Evolutionary conservation across 2,888 invertebrate species (phyloP).

Genomic region (Aphrophora alni): DNA sequence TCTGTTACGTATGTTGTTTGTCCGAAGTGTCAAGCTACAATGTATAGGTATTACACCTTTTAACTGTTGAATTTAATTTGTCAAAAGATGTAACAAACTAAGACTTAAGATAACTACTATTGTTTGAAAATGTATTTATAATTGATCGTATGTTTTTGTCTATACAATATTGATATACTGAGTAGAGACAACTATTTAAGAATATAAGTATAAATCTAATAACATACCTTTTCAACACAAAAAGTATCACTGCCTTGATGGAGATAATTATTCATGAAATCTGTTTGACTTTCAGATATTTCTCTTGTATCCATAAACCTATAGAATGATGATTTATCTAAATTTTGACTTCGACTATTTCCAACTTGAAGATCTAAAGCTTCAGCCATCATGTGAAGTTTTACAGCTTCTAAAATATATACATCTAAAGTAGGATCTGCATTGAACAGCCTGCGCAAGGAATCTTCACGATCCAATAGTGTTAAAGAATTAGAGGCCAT

Average conservation of each 20-base stretch:
- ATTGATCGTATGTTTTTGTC: too few relatives aligned
- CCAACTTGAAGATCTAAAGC: conserved; percentile 55
- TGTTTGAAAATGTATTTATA: too few relatives aligned
- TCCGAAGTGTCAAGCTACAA: too few relatives aligned
- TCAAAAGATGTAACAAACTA: too few relatives aligned
- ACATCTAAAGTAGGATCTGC: conserved; percentile 47
- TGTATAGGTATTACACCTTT: too few relatives aligned
- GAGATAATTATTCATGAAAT: conserved; percentile 57
- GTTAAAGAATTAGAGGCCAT: not conserved
- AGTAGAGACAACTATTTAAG: too few relatives aligned
- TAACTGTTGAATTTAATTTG: too few relatives aligned
- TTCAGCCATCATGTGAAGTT: conserved; percentile 57
- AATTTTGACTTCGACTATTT: conserved; percentile 52
- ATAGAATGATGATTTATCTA: conserved; percentile 56
- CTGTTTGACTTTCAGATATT: conserved; percentile 55
- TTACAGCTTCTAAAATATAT: conserved; percentile 51
- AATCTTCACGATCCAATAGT: conserved; percentile 20
- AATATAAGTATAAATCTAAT: not conserved
- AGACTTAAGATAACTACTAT: too few relatives aligned
- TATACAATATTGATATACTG: too few relatives aligned
- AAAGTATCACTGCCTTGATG: conserved; percentile 57
- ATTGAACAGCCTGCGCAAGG: conserved; percentile 43
- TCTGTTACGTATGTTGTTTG: too few relatives aligned
- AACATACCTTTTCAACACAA: conserved; percentile 58
- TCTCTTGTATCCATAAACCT: conserved; percentile 58